phyloP scores from a whole-genome alignment of 1,140 invertebrate genomes.

The Centruroides sculpturatus region DNA sequence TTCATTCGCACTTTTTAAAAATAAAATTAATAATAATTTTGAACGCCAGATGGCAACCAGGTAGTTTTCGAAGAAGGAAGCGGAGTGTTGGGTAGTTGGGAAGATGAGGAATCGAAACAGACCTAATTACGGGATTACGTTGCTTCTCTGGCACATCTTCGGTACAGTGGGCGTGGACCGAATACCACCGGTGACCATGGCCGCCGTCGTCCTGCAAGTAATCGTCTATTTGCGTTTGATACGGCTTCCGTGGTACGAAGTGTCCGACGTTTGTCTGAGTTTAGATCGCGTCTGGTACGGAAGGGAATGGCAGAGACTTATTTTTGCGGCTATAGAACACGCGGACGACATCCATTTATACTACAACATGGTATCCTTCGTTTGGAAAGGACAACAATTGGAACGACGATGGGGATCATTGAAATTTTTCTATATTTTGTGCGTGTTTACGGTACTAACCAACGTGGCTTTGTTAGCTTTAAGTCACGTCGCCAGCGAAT shows the following conservation, averaged over 20 bases:
- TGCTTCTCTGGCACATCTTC: slow-evolving; percentile 27
- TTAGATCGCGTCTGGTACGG: slow-evolving; percentile 36
- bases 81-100: too few relatives aligned
- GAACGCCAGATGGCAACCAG: too few relatives aligned
- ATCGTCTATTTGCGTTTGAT: slow-evolving; percentile 25
- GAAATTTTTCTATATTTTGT: slow-evolving; percentile 42
- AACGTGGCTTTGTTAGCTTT: slow-evolving; percentile 39
- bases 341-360: slow-evolving; percentile 55
- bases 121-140: slow-evolving; percentile 20
- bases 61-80: too few relatives aligned
- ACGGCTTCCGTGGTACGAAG: slow-evolving; percentile 36
- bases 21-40: too few relatives aligned
- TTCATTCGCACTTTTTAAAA: too few relatives aligned
- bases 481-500: slow-evolving; percentile 21
- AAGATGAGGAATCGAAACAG: too few relatives aligned
- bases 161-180: slow-evolving; percentile 38
- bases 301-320: slow-evolving; percentile 40
- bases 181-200: slow-evolving; percentile 47
- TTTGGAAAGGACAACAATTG: slow-evolving; percentile 43
- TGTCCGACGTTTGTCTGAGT: slow-evolving; percentile 44
- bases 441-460: slow-evolving; percentile 38
- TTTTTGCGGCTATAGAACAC: slow-evolving; percentile 48
- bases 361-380: slow-evolving; percentile 55
- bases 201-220: slow-evolving; percentile 30
- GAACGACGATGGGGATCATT: slow-evolving; percentile 40